Evolutionary conservation across 2,797 vertebrate genomes (phyloP).

Genomic region (Epinephelus malabaricus): DNA sequence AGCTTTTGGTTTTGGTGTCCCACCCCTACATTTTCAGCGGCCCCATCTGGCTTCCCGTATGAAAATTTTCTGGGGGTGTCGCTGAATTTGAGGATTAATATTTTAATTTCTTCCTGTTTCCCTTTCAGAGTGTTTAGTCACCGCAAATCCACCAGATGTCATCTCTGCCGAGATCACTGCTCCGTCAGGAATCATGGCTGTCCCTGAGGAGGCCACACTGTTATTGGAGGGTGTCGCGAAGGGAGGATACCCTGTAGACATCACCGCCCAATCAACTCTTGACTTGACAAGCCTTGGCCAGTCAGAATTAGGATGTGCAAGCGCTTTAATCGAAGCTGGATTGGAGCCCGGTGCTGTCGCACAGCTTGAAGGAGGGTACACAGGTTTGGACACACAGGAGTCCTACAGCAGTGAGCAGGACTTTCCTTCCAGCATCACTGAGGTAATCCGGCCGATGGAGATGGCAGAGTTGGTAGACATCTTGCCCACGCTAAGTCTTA

Average conservation of each 20-base stretch:
- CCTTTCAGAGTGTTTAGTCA: conserved; percentile 60
- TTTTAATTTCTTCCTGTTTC: neutral
- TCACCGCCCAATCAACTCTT: conserved; percentile 56
- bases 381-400: conserved; percentile 47
- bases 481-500: conserved; percentile 74
- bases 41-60: no score
- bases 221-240: conserved; percentile 73
- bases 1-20: no score
- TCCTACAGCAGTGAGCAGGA: conserved; percentile 36
- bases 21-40: no score
- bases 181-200: conserved; percentile 37
- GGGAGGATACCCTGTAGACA: conserved; percentile 79
- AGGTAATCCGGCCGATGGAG: conserved; percentile 76
- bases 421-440: conserved; percentile 66
- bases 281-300: conserved; percentile 62
- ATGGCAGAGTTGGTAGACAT: conserved; percentile 79
- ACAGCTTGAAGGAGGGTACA: conserved; percentile 61
- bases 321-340: conserved; percentile 52
- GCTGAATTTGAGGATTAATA: neutral
- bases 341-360: conserved; percentile 56
- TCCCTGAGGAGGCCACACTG: conserved; percentile 28
- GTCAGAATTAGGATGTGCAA: conserved; percentile 56
- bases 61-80: no score
- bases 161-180: conserved; percentile 44
- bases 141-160: conserved; percentile 27